Conservation (phyloP, 2,888 invertebrate genomes). For the Carcina quercana region DNA sequence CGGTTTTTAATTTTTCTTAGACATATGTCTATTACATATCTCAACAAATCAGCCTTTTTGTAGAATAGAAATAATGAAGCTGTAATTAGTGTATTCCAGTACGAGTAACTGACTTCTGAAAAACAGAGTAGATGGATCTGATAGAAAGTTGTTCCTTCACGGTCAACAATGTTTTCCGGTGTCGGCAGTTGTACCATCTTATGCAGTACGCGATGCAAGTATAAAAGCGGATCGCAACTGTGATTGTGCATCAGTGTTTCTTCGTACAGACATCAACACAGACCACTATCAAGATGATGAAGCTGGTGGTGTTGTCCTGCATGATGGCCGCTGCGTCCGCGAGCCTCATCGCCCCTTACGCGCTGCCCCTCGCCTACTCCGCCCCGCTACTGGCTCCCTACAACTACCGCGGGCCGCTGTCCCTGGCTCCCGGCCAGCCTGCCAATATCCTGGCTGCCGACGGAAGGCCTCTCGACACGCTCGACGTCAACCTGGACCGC, state of each 20-base stretch:
- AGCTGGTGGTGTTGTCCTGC: slow-evolving; percentile 77
- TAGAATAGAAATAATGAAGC: too few relatives aligned
- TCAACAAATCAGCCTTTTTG: too few relatives aligned
- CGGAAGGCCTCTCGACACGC: slow-evolving; percentile 60
- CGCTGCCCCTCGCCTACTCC: slow-evolving; percentile 28
- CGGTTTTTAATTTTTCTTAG: too few relatives aligned
- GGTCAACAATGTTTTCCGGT: slow-evolving; percentile 47
- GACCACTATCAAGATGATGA: slow-evolving; percentile 64
- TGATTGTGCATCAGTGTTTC: slow-evolving; percentile 47
- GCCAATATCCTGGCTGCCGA: slow-evolving; percentile 56
- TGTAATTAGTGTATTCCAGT: too few relatives aligned
- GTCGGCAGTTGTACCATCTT: too few relatives aligned
- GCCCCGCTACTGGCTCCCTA: slow-evolving; percentile 28
- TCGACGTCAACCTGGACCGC: slow-evolving; percentile 62
- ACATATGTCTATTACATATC: too few relatives aligned
- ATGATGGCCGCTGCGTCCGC: slow-evolving; percentile 74
- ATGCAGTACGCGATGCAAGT: too few relatives aligned
- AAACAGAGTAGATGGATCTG: too few relatives aligned
- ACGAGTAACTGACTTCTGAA: too few relatives aligned
- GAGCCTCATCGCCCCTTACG: slow-evolving; percentile 12
- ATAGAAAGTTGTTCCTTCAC: slow-evolving; percentile 53
- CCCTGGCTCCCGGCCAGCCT: slow-evolving; percentile 60
- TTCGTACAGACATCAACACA: slow-evolving; percentile 48
- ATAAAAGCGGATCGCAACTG: slow-evolving; percentile 29
- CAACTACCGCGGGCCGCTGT: slow-evolving; percentile 56